Base-by-base conservation (phyloP, 2,797 vertebrate species). In the Protonibea diacanthus region DNA sequence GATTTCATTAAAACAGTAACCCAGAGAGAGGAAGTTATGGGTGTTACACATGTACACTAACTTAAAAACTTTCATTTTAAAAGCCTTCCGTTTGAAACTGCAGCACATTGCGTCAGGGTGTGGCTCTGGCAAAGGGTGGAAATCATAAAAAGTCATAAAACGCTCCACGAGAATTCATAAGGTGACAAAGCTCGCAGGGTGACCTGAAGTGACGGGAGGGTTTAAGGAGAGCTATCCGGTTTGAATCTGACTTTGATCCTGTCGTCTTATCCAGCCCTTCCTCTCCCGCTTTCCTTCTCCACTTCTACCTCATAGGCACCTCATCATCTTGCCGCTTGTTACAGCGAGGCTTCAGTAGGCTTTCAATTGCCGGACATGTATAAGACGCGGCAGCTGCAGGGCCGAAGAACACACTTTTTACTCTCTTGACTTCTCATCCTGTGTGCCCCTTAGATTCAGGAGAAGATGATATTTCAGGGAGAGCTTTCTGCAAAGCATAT, bases 261-360 rank as follows among this genome's bases (percentile, higher is more conserved):
- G 74, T 68, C 56, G 44, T 84, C 74, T 85, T 74, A 80, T 85
- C 76, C 86, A 25, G 58, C 74, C 76, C 63, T 81, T 74, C 80
- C 76, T 80, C 60, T 75, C 71, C 68, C 51, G 70, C 74, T 81
- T 74, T 81, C 74, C 65, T 56, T 72, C 76, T 76, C 69, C 57
- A 60, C 78, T 78, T 89, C 86, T 91, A 78, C 85, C 85, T 92
- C 93, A 86, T 90, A 78, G 69, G 62, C 87, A 93, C 92, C 90
- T 94, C 91, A 92, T 94, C 87, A 91, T 84, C 81, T 44, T 51
- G 64, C 71, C 18, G 81, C 71, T 86, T 67, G 82, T 86, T 82
- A 81, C 5, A 69, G 67, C 12, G 13, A 87, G 74, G 56, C 74
- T 88, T 86, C 83, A 3, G 45, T 8, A 79, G 76, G 71, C 59